phyloP scores from a whole-genome alignment of 2,888 invertebrate genomes.

The Sarcophaga subvicina region DNA sequence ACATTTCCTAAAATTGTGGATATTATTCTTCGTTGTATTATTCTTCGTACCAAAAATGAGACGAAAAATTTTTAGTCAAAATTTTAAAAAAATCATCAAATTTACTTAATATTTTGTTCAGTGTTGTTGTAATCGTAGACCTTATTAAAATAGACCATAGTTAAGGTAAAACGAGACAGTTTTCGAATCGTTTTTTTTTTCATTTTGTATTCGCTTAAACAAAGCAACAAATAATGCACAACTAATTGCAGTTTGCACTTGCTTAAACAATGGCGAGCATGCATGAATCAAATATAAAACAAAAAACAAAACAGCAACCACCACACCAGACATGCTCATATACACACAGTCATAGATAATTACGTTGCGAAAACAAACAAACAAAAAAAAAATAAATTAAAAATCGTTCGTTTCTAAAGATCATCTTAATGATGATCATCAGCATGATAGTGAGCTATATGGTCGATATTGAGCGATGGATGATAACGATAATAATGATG shows the following conservation, averaged over 20 bases:
- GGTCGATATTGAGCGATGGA: not conserved
- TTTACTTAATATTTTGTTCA: not conserved
- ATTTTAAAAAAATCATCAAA: not conserved
- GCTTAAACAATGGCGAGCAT: conserved; percentile 47
- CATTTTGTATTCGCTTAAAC: not conserved
- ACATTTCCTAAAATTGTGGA: no score
- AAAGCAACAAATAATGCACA: conserved; percentile 64
- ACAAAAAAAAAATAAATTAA: conserved; percentile 16
- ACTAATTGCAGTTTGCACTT: conserved; percentile 71
- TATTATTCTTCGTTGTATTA: no score
- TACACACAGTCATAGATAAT: not conserved
- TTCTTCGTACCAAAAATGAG: not conserved
- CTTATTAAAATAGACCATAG: conserved; percentile 8
- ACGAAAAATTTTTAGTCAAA: not conserved
- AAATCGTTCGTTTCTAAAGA: conserved; percentile 28
- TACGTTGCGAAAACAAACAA: not conserved
- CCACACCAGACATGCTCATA: not conserved
- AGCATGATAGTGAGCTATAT: conserved; percentile 21
- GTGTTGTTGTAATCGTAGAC: not conserved
- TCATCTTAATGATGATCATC: conserved; percentile 45
- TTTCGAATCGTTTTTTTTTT: not conserved
- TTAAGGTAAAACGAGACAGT: not conserved
- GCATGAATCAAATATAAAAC: conserved; percentile 6
- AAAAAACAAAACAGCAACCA: not conserved
- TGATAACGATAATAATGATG: conserved; percentile 15